Percentiles rank a stretch among this genome's conserved stretches.
Conservation (phyloP, 2,113 vertebrate genomes). For the Hyperopisus bebe region DNA sequence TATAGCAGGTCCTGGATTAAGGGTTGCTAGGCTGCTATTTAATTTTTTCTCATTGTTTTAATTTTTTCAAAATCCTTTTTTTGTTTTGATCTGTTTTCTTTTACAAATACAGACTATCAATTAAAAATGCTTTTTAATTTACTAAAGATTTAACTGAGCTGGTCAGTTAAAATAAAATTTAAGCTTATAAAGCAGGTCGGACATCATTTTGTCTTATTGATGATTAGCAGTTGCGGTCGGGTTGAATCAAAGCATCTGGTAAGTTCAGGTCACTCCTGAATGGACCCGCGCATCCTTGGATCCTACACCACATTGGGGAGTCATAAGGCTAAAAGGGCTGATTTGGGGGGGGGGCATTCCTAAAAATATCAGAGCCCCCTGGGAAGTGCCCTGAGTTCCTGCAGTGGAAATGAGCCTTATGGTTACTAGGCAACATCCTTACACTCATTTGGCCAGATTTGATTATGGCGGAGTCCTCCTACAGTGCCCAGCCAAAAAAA, state of each 20-base stretch:
- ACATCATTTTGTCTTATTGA: neutral
- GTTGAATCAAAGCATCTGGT: neutral
- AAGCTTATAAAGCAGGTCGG: neutral
- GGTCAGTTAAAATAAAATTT: neutral
- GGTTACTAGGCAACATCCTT: too few relatives aligned
- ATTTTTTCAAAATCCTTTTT: neutral
- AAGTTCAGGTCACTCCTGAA: too few relatives aligned
- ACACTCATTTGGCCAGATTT: too few relatives aligned
- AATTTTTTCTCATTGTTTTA: neutral
- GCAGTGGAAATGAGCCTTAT: too few relatives aligned
- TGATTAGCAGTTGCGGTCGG: neutral
- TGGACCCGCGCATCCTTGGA: neutral
- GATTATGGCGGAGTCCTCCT: too few relatives aligned
- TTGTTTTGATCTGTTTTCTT: neutral
- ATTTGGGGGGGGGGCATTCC: neutral
- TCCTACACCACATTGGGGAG: neutral
- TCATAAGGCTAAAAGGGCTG: neutral
- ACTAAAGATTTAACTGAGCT: too few relatives aligned
- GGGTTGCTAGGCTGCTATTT: neutral
- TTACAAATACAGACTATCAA: too few relatives aligned
- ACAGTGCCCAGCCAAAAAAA: too few relatives aligned
- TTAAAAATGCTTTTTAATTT: too few relatives aligned
- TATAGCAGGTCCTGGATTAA: neutral
- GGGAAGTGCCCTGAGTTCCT: too few relatives aligned
- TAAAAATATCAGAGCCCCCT: neutral